Conservation (phyloP, 2,113 vertebrate species). For the Formicarius rufipectus region DNA sequence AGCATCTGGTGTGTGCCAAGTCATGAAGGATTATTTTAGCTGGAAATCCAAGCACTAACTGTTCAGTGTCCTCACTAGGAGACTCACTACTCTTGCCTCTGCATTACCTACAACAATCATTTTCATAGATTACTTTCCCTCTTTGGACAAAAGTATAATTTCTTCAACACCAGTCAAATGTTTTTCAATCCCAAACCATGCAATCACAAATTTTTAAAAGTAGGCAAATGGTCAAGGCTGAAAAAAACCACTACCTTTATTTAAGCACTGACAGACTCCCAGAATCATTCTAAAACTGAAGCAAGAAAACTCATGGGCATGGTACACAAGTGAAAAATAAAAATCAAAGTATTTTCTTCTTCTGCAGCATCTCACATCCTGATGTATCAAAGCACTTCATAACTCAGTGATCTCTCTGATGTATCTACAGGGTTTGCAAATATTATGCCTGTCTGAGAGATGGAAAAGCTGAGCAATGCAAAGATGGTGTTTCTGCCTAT, state of each 20-base stretch:
- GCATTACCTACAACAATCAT: background rate
- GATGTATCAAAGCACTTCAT: background rate
- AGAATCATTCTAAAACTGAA: background rate
- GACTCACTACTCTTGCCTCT: background rate
- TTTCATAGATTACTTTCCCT: background rate
- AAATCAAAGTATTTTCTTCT: background rate
- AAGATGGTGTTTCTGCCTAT: background rate
- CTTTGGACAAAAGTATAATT: background rate
- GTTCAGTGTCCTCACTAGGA: background rate
- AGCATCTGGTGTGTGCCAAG: background rate
- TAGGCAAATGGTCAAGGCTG: background rate
- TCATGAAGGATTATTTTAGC: background rate
- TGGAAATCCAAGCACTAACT: background rate
- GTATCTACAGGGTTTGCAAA: background rate
- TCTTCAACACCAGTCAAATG: background rate
- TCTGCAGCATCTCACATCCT: background rate
- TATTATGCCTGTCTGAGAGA: background rate
- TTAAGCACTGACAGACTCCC: background rate
- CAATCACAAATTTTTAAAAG: background rate
- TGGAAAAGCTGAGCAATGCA: background rate
- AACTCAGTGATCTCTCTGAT: background rate
- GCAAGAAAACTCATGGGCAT: background rate
- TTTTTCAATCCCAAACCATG: background rate
- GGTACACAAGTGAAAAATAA: background rate
- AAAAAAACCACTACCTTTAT: background rate